These are phyloP conservation scores for Penaeus vannamei DNA, from an alignment of 1,140 invertebrate genomes.

Conservation along the genomic window DNA sequence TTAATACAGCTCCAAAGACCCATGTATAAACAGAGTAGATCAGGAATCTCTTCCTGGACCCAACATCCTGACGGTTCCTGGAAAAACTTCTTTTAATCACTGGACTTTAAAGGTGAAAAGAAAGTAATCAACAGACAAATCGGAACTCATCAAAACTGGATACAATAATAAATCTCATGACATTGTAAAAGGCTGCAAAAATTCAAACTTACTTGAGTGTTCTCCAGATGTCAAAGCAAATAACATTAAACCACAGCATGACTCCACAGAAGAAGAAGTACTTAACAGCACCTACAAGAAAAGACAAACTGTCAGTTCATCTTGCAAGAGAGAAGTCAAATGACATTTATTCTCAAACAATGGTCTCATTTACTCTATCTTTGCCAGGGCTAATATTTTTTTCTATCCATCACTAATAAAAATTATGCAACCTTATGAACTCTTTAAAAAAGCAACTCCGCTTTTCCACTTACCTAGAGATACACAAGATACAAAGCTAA, in stretches of 20 bases:
- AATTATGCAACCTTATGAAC: too few species aligned
- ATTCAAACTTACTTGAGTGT: slow-evolving; percentile 59
- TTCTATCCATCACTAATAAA: too few species aligned
- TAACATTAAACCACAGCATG: slow-evolving; percentile 66
- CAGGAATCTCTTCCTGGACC: slow-evolving; percentile 60
- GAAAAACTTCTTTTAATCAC: not conserved
- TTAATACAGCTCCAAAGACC: slow-evolving; percentile 61
- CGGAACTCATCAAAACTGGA: too few species aligned
- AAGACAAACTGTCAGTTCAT: not conserved
- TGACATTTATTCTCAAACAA: not conserved
- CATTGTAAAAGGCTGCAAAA: not conserved
- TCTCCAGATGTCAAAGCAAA: slow-evolving; percentile 67
- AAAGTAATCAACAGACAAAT: too few species aligned
- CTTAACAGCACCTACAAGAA: slow-evolving; percentile 62
- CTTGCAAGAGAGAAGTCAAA: not conserved
- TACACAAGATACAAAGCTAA: slow-evolving; percentile 64
- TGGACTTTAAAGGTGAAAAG: too few species aligned
- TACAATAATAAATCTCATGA: too few species aligned
- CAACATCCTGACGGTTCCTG: slow-evolving; percentile 62
- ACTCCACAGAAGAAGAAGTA: slow-evolving; percentile 68
- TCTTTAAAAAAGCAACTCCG: not conserved
- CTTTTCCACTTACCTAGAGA: slow-evolving; percentile 58
- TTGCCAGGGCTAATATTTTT: too few species aligned
- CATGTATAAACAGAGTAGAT: slow-evolving; percentile 64
- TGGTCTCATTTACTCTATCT: not conserved